phyloP scores from a whole-genome alignment of 2,888 invertebrate species.

The Therioaphis trifolii region DNA sequence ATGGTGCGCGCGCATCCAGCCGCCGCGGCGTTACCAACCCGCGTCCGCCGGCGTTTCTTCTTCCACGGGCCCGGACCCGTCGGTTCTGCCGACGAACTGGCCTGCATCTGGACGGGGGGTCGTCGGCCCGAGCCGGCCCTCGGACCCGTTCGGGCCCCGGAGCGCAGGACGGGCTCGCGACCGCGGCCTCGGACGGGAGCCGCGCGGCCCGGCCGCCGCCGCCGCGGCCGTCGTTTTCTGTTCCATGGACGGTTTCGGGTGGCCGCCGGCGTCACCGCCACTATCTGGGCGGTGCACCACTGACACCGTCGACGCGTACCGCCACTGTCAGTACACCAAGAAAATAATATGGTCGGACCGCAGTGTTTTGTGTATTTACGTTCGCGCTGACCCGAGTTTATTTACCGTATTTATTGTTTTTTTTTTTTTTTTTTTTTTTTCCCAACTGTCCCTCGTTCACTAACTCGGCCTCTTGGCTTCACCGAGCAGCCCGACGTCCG shows the following conservation, averaged over 20 bases:
- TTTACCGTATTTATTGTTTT: conserved; percentile 18
- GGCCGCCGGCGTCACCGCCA: conserved; percentile 35
- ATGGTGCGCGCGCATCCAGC: conserved; percentile 3
- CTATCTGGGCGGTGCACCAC: conserved; percentile 52
- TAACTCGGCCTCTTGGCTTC: background rate
- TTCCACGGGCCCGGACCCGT: background rate
- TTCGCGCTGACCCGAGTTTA: conserved; percentile 43
- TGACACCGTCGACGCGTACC: conserved; percentile 41
- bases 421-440: conserved; percentile 25
- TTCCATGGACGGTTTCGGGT: conserved; percentile 11
- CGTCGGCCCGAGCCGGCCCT: background rate
- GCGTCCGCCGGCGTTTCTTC: background rate
- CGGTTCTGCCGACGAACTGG: background rate
- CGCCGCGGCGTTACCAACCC: conserved; percentile 20
- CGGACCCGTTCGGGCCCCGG: background rate
- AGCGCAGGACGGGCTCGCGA: too few species aligned
- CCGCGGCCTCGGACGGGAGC: background rate
- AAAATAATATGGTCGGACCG: conserved; percentile 35
- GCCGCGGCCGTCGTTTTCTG: conserved; percentile 9
- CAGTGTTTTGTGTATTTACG: conserved; percentile 61
- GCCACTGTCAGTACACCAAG: conserved; percentile 32
- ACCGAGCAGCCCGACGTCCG: background rate
- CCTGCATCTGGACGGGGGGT: background rate
- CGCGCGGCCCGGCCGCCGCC: background rate
- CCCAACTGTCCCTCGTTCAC: too few species aligned